Evolutionary conservation across 2,888 invertebrate genomes (phyloP).

Genomic region (Tinea semifulvella): DNA sequence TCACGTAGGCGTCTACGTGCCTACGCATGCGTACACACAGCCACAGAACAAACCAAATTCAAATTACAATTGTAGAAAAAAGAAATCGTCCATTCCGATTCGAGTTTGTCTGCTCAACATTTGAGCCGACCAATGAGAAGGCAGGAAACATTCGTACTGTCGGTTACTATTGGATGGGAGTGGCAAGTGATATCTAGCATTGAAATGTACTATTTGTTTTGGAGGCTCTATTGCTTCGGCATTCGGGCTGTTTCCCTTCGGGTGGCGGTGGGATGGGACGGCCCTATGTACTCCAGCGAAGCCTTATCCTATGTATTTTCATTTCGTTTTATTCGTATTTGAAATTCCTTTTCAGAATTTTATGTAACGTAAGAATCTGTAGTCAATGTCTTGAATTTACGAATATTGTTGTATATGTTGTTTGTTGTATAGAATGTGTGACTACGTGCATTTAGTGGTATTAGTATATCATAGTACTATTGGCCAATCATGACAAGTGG

Average conservation of each 20-base stretch:
- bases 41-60: conserved; percentile 58
- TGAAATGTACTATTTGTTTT: conserved; percentile 68
- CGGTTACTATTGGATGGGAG: conserved; percentile 59
- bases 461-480: no score
- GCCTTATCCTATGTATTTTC: conserved; percentile 26
- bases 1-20: conserved; percentile 48
- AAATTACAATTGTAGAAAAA: conserved; percentile 65
- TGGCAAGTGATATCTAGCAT: conserved; percentile 67
- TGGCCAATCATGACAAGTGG: no score
- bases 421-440: no score
- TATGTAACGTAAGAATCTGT: neutral
- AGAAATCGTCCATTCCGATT: conserved; percentile 61
- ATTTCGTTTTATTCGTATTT: neutral
- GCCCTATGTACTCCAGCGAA: conserved; percentile 51
- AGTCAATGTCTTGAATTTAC: no score
- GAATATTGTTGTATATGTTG: no score
- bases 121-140: conserved; percentile 47
- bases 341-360: no score
- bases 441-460: no score
- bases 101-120: conserved; percentile 59
- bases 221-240: conserved; percentile 60
- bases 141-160: conserved; percentile 55
- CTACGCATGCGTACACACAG: conserved; percentile 51
- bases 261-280: conserved; percentile 53
- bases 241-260: conserved; percentile 63